These are phyloP conservation scores for Xenopus petersii DNA, from an alignment of 2,797 vertebrate species.

Conservation along the genomic window DNA sequence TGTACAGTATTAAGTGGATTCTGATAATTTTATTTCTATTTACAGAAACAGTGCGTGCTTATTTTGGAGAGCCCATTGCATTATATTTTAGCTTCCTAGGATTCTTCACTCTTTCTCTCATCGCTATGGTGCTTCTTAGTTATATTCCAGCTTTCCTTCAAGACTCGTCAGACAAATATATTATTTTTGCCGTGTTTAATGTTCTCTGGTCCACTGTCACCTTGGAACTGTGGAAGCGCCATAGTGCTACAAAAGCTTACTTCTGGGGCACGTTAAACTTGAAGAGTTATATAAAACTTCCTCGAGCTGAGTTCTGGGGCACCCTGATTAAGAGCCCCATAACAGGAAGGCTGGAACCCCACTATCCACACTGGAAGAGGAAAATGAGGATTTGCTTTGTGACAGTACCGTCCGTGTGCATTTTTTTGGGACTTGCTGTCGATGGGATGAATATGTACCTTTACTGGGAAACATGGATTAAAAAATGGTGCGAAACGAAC, in stretches of 20 bases:
- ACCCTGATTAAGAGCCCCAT: slow-evolving; percentile 68
- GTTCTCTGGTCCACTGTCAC: slow-evolving; percentile 78
- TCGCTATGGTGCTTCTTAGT: slow-evolving; percentile 69
- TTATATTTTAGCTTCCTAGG: slow-evolving; percentile 80
- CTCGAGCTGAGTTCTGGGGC: slow-evolving; percentile 69
- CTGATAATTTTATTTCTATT: neutral
- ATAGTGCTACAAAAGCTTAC: slow-evolving; percentile 67
- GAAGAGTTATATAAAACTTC: slow-evolving; percentile 69
- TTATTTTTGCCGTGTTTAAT: slow-evolving; percentile 74
- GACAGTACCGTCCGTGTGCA: slow-evolving; percentile 69
- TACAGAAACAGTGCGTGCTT: slow-evolving; percentile 68
- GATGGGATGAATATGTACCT: slow-evolving; percentile 74
- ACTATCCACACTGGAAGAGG: slow-evolving; percentile 70
- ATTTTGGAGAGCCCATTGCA: slow-evolving; percentile 70
- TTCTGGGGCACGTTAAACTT: slow-evolving; percentile 70
- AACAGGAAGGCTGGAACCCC: slow-evolving; percentile 68
- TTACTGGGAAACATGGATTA: slow-evolving; percentile 62
- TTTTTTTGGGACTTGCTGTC: slow-evolving; percentile 70
- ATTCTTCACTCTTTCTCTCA: slow-evolving; percentile 76
- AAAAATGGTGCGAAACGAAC: slow-evolving; percentile 59
- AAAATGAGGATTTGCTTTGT: slow-evolving; percentile 66
- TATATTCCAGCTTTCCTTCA: slow-evolving; percentile 51
- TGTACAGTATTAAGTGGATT: too few relatives aligned
- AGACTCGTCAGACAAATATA: slow-evolving; percentile 60
- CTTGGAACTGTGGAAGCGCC: slow-evolving; percentile 78